Evolutionary conservation across 1,140 invertebrate genomes (phyloP).

Genomic region (Rhynchophorus ferrugineus): DNA sequence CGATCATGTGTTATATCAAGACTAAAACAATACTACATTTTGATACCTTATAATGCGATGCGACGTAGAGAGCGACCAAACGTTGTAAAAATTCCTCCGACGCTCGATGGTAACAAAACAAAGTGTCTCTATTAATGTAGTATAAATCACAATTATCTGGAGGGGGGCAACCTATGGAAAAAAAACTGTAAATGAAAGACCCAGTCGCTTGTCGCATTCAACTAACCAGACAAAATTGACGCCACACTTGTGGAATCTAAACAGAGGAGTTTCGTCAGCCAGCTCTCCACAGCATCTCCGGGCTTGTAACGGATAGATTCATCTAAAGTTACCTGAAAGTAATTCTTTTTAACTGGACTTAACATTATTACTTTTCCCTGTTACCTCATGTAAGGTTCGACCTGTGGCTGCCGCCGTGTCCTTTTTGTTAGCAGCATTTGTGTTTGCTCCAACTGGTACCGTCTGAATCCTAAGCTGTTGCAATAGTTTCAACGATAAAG

Average conservation of each 20-base stretch:
- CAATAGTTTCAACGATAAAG: constrained; percentile 90
- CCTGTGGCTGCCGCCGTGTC: constrained; percentile 43
- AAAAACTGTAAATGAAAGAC: too few species aligned
- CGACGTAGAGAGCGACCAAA: constrained; percentile 87
- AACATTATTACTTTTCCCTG: constrained; percentile 1
- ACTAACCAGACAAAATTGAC: constrained; percentile 51
- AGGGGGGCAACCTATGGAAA: constrained; percentile 60
- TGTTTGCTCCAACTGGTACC: constrained; percentile 41
- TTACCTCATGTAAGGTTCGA: constrained; percentile 47
- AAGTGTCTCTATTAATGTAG: constrained; percentile 85
- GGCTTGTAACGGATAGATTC: constrained; percentile 93
- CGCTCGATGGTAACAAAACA: constrained; percentile 96
- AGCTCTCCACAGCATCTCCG: constrained; percentile 83
- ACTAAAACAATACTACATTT: not conserved
- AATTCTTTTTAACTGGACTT: too few species aligned
- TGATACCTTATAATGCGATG: constrained; percentile 91
- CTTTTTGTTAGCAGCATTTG: constrained; percentile 41
- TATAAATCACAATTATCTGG: constrained; percentile 86
- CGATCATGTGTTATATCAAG: constrained; percentile 9
- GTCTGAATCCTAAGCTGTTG: constrained; percentile 72
- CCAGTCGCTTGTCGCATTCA: too few species aligned
- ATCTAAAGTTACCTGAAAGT: constrained; percentile 65
- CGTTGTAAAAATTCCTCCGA: constrained; percentile 92
- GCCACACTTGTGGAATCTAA: constrained; percentile 70
- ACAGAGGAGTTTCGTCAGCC: constrained; percentile 89